These are phyloP conservation scores for Tachysurus vachellii DNA, from an alignment of 2,113 vertebrate genomes.

Conservation along the genomic window DNA sequence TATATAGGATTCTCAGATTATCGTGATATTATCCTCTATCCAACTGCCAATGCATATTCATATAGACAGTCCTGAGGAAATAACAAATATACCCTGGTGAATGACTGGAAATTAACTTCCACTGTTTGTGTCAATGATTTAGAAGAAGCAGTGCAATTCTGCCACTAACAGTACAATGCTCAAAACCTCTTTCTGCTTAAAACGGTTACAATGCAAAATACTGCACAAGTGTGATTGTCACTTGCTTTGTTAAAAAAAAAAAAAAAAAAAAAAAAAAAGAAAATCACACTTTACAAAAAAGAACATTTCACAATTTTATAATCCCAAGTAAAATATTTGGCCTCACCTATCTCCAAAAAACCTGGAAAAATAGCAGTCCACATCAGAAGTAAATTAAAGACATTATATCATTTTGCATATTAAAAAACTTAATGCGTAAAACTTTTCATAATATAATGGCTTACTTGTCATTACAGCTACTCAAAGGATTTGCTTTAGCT, in stretches of 20 bases:
- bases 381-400: neutral
- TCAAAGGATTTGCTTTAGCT: neutral
- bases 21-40: neutral
- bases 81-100: neutral
- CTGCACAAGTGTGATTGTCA: neutral
- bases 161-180: neutral
- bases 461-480: neutral
- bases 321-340: conserved; percentile 18
- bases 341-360: neutral
- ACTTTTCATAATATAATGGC: neutral
- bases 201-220: neutral
- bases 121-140: neutral
- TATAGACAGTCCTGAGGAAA: conserved; percentile 8
- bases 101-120: neutral
- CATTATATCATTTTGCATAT: neutral
- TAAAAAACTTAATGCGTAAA: neutral
- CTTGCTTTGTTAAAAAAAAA: neutral
- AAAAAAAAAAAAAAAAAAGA: neutral
- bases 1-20: neutral
- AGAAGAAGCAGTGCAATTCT: neutral
- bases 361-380: neutral
- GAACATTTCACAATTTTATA: neutral
- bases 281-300: neutral
- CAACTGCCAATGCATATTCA: neutral
- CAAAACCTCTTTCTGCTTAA: neutral